These are phyloP conservation scores for Agrochola lychnidis DNA, from an alignment of 2,888 invertebrate genomes.

Conservation along the genomic window DNA sequence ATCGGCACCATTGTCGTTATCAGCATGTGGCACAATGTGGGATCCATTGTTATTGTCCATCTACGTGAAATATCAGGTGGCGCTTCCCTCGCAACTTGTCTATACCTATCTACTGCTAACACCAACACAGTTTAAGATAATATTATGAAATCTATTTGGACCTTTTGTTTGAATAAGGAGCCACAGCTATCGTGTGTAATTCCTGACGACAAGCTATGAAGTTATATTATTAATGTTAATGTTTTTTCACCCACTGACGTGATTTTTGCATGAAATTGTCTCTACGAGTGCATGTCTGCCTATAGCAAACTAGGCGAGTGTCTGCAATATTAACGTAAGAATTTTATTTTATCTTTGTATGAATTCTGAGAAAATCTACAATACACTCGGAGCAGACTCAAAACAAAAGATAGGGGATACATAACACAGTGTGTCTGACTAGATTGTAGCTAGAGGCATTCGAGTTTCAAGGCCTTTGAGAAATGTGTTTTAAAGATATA, in stretches of 20 bases:
- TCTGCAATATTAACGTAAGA: neutral
- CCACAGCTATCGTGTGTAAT: too few species aligned
- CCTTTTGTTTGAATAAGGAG: neutral
- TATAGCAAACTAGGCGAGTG: neutral
- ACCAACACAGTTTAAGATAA: neutral
- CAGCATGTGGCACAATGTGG: conserved; percentile 22
- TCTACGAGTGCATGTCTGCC: neutral
- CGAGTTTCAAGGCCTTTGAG: conserved; percentile 51
- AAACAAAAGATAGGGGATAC: conserved; percentile 29
- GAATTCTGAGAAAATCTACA: conserved; percentile 24
- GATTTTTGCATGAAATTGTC: neutral
- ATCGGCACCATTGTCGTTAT: too few species aligned
- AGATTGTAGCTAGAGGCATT: conserved; percentile 16
- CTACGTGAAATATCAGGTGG: conserved; percentile 28
- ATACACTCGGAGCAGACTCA: neutral
- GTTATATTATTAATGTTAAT: too few species aligned
- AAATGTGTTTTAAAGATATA: conserved; percentile 7
- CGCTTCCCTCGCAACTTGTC: neutral
- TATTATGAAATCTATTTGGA: neutral
- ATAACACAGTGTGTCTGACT: conserved; percentile 4
- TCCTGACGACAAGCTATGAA: too few species aligned
- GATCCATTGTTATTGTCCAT: conserved; percentile 31
- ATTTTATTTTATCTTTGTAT: conserved; percentile 31
- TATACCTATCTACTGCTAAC: conserved; percentile 5
- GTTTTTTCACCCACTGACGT: neutral